Percentiles rank a stretch among this genome's conserved stretches.
phyloP scores from a whole-genome alignment of 2,888 invertebrate genomes.

The Polydrusus tereticollis region DNA sequence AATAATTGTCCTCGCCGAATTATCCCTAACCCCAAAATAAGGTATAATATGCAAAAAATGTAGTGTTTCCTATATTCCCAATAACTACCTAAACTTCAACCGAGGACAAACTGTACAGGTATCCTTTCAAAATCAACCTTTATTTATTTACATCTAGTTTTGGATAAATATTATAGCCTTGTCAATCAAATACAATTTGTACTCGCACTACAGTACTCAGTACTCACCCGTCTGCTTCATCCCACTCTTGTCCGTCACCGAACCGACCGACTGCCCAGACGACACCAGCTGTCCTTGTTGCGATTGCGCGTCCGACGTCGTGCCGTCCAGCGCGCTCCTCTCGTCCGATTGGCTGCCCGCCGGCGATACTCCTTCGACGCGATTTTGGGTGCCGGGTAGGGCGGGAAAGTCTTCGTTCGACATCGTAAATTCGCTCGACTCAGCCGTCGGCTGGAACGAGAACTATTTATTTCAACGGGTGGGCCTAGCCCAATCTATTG shows the following conservation, averaged over 20 bases:
- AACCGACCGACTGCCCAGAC: conserved; percentile 22
- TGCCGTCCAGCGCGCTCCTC: conserved; percentile 55
- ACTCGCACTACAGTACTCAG: background rate
- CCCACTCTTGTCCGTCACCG: conserved; percentile 30
- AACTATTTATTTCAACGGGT: conserved; percentile 20
- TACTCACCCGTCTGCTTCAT: conserved; percentile 38
- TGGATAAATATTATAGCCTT: no score
- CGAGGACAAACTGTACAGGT: no score
- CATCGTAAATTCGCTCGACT: conserved; percentile 96
- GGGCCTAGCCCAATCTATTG: conserved; percentile 23
- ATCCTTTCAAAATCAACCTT: no score
- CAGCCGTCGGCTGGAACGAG: conserved; percentile 82
- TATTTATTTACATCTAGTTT: no score
- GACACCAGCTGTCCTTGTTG: conserved; percentile 3
- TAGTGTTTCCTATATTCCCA: no score
- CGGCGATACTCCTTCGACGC: conserved; percentile 78
- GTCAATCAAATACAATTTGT: no score
- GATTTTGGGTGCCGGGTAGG: conserved; percentile 90
- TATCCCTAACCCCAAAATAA: no score
- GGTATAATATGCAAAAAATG: no score
- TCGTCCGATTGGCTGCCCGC: conserved; percentile 64
- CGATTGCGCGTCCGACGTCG: conserved; percentile 29
- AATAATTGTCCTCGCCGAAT: no score
- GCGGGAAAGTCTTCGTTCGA: conserved; percentile 99
- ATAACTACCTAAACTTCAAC: no score